A percentile compares a stretch with the other conserved stretches of the same genome.
phyloP scores from a whole-genome alignment of 2,888 invertebrate genomes.

The Drosophila flavopinicola region DNA sequence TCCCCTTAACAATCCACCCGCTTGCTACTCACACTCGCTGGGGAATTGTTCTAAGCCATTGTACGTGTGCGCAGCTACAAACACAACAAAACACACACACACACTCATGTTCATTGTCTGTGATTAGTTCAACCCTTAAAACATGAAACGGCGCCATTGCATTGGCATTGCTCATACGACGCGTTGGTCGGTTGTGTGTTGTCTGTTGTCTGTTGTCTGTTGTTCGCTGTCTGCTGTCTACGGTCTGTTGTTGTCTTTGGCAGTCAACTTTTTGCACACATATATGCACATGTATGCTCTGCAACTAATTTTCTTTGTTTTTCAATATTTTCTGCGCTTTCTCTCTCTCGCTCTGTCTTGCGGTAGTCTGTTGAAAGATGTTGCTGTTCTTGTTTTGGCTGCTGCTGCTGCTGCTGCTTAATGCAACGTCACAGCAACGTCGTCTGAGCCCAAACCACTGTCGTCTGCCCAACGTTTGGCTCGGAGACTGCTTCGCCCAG shows the following conservation, averaged over 20 bases:
- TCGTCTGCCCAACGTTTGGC: constrained; percentile 19
- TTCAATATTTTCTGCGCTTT: constrained; percentile 69
- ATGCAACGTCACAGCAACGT: constrained; percentile 43
- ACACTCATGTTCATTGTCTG: constrained; percentile 50
- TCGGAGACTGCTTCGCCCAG: background rate
- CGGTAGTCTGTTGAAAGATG: constrained; percentile 46
- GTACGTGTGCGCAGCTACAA: constrained; percentile 50
- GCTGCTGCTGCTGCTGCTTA: constrained; percentile 38
- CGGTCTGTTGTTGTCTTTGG: constrained; percentile 58
- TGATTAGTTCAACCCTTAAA: constrained; percentile 80
- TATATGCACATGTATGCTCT: constrained; percentile 25
- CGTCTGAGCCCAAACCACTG: constrained; percentile 30
- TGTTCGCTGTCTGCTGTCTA: constrained; percentile 31
- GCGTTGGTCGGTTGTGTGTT: constrained; percentile 45
- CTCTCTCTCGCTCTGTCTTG: constrained; percentile 19
- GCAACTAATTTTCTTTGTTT: constrained; percentile 78
- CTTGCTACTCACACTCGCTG: constrained; percentile 7
- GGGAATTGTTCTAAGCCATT: constrained; percentile 41
- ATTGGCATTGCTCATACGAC: constrained; percentile 75
- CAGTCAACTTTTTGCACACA: constrained; percentile 60
- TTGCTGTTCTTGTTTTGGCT: constrained; percentile 40
- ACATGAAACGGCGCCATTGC: constrained; percentile 58
- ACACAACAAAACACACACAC: constrained; percentile 32
- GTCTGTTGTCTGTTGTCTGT: constrained; percentile 24
- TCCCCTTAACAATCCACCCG: background rate